Evolutionary conservation across 2,797 vertebrate genomes (phyloP).

Genomic region (Echiichthys vipera): DNA sequence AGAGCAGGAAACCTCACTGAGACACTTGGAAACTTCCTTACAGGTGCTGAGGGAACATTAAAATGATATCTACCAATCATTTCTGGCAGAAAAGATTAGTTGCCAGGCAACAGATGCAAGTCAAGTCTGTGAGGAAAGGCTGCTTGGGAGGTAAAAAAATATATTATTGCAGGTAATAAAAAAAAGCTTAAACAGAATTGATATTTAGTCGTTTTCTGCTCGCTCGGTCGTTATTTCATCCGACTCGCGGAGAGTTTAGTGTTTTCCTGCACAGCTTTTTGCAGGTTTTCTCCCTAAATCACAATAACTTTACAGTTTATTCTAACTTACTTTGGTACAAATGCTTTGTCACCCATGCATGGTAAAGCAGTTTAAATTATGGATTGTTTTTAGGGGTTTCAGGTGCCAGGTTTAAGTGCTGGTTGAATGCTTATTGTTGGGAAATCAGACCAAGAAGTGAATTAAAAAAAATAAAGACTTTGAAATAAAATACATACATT

Average conservation of each 20-base stretch:
- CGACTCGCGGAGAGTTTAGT: too few species aligned
- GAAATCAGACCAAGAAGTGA: background rate
- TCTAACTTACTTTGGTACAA: background rate
- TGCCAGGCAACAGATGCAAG: slow-evolving; percentile 40
- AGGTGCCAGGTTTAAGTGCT: background rate
- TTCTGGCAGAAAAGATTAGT: slow-evolving; percentile 3
- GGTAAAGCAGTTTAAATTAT: background rate
- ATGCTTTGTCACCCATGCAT: background rate
- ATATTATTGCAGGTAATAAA: slow-evolving; percentile 5
- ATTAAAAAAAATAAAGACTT: background rate
- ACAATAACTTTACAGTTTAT: background rate
- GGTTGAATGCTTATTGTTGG: background rate
- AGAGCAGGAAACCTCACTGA: background rate
- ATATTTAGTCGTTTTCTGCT: background rate
- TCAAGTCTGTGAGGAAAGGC: background rate
- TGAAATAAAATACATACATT: background rate
- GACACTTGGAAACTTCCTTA: background rate
- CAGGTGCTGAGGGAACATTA: background rate
- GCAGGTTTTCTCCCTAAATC: background rate
- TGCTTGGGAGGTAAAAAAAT: background rate
- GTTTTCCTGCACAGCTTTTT: background rate
- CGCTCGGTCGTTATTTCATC: too few species aligned
- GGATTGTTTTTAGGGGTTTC: background rate
- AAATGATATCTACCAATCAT: background rate
- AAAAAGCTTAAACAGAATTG: background rate